Evolutionary conservation across 2,797 vertebrate species (phyloP).

Genomic region (Forpus xanthops): DNA sequence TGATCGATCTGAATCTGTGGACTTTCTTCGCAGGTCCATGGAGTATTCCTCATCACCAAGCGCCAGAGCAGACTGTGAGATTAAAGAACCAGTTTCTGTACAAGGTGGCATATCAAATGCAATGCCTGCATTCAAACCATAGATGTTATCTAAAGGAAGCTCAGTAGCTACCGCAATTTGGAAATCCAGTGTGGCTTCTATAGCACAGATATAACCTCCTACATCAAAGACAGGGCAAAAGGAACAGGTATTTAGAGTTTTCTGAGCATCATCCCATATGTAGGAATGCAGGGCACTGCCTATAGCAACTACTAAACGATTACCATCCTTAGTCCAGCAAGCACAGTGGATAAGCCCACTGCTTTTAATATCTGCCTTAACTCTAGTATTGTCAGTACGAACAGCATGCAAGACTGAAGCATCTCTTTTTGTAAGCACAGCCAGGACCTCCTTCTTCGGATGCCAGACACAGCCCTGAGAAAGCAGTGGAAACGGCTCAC

Average conservation of each 20-base stretch:
- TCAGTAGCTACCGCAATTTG: slow-evolving; percentile 91
- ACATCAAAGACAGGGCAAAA: slow-evolving; percentile 92
- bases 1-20: slow-evolving; percentile 82
- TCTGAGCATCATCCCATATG: slow-evolving; percentile 88
- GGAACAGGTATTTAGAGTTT: slow-evolving; percentile 83
- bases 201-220: slow-evolving; percentile 87
- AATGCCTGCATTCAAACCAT: slow-evolving; percentile 84
- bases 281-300: slow-evolving; percentile 88
- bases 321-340: slow-evolving; percentile 93
- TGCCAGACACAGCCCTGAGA: slow-evolving; percentile 96
- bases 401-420: slow-evolving; percentile 86
- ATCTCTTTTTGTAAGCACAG: slow-evolving; percentile 87
- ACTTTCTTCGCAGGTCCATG: slow-evolving; percentile 80
- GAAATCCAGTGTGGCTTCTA: slow-evolving; percentile 84
- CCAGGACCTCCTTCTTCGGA: slow-evolving; percentile 85
- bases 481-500: slow-evolving; percentile 87
- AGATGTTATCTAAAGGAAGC: slow-evolving; percentile 87
- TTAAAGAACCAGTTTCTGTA: slow-evolving; percentile 68
- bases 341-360: slow-evolving; percentile 87
- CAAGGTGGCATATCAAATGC: slow-evolving; percentile 78
- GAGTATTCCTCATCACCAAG: slow-evolving; percentile 78
- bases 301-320: slow-evolving; percentile 88
- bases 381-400: slow-evolving; percentile 79
- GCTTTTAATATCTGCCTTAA: slow-evolving; percentile 86
- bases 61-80: slow-evolving; percentile 59